Evolutionary conservation across 2,888 invertebrate species (phyloP).

Genomic region (Opisthograptis luteolata): DNA sequence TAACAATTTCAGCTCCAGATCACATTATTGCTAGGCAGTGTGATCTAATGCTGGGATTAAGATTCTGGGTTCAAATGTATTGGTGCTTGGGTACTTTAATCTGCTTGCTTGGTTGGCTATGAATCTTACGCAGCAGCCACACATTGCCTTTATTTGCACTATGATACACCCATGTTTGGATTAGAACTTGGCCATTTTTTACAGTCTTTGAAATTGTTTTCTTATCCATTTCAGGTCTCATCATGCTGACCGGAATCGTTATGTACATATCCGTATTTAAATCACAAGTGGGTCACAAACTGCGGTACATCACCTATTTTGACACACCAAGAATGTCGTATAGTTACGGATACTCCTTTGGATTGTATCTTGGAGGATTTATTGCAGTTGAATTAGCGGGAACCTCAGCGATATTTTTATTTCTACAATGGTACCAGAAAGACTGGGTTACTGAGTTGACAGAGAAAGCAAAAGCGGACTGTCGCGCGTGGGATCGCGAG

Average conservation of each 20-base stretch:
- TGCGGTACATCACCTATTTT: constrained; percentile 90
- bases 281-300: constrained; percentile 94
- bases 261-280: constrained; percentile 97
- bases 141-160: too few species aligned
- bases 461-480: constrained; percentile 78
- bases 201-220: neutral
- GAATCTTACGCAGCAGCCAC: too few species aligned
- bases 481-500: constrained; percentile 79
- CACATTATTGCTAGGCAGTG: too few species aligned
- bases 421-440: constrained; percentile 91
- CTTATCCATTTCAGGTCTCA: constrained; percentile 86
- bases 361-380: constrained; percentile 93
- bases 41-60: too few species aligned
- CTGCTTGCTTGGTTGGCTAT: too few species aligned
- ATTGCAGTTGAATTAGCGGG: constrained; percentile 93
- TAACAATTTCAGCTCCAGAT: too few species aligned
- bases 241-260: constrained; percentile 95
- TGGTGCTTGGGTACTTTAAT: too few species aligned
- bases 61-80: too few species aligned
- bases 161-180: too few species aligned
- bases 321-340: constrained; percentile 93
- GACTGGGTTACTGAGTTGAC: constrained; percentile 84
- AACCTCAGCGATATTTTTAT: constrained; percentile 93
- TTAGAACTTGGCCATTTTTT: too few species aligned
- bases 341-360: constrained; percentile 94